These are phyloP conservation scores for Grapholita molesta DNA, from an alignment of 1,140 invertebrate species.

Conservation along the genomic window DNA sequence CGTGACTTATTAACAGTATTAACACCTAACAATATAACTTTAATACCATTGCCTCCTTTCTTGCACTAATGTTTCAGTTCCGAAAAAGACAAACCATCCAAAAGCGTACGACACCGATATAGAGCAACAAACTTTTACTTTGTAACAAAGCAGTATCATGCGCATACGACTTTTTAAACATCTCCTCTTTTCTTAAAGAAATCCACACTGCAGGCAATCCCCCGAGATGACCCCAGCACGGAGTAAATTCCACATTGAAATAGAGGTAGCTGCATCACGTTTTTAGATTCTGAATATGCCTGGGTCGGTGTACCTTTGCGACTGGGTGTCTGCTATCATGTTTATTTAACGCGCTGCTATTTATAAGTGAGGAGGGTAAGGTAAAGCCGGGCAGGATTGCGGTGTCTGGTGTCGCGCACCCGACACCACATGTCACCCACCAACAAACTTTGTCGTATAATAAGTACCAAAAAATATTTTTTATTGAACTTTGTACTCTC, in stretches of 20 bases:
- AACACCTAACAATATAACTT: too few relatives aligned
- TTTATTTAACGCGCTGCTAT: slow-evolving; percentile 5
- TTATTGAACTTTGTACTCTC: too few relatives aligned
- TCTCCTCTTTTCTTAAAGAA: neutral
- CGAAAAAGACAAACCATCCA: too few relatives aligned
- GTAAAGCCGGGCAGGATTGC: neutral
- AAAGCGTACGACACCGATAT: too few relatives aligned
- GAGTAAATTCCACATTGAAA: neutral
- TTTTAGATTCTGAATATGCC: neutral
- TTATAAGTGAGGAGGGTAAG: slow-evolving; percentile 1
- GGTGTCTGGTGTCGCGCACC: neutral
- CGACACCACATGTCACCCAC: neutral
- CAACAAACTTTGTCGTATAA: neutral
- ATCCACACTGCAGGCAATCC: neutral
- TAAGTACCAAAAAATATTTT: neutral
- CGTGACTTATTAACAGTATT: too few relatives aligned
- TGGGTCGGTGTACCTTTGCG: neutral
- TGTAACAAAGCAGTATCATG: too few relatives aligned
- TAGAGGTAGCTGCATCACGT: too few relatives aligned
- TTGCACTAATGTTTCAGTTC: too few relatives aligned
- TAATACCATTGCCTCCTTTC: too few relatives aligned
- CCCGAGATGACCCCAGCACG: neutral
- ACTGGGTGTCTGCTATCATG: neutral
- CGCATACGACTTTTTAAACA: neutral
- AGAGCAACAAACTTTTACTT: too few relatives aligned